Base-by-base conservation (phyloP, 1,140 invertebrate genomes). In the Brachystomella parvula region DNA sequence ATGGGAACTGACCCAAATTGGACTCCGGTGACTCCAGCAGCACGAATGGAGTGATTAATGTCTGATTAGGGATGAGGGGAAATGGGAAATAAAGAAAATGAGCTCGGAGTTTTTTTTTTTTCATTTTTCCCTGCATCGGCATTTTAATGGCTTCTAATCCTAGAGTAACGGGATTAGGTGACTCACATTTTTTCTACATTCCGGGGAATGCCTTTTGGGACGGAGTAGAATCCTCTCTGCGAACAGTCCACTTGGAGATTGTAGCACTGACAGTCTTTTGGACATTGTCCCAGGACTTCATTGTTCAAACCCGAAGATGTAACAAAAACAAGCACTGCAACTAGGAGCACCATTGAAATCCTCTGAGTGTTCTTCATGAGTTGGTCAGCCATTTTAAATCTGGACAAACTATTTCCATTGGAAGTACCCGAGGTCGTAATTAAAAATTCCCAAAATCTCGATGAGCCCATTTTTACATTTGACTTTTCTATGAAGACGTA, bases 131-230 rank as follows among this genome's bases (percentile, higher is more conserved):
- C 63, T 70, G 28, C 62, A 68, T 57, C 69, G 63, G 53, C 69
- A 65, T 35, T 67, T 44, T 15, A 59, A 47, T 17, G 49, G 58
- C 28, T 68, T 71, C 66, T 69, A 69, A n/a, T 15, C 26, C 39
- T 44, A 24, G 47, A 26, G 28, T 61, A 63, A 29, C 66, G 63
- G 47, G 64, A 68, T 64, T 62, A 47, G 29, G 62, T 71, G 73
- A 92, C 90, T 92, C 78, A 94, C 90, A 93, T 79, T 84, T 87
- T 84, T 78, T 91, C 87, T 59, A 86, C 85, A 74, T 88, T 84
- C 32, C 80, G 75, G 15, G 89, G 87, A 73, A 93, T 81, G 74
- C 86, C 83, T 68, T 84, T 82, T 0, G 91, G 90, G 30, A 91
- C 86, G 75, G 87, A 84, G n/a, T 85, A 84, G 39, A 94, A 81